Conservation (phyloP, 2,888 invertebrate species). For the Polymixis lichenea region DNA sequence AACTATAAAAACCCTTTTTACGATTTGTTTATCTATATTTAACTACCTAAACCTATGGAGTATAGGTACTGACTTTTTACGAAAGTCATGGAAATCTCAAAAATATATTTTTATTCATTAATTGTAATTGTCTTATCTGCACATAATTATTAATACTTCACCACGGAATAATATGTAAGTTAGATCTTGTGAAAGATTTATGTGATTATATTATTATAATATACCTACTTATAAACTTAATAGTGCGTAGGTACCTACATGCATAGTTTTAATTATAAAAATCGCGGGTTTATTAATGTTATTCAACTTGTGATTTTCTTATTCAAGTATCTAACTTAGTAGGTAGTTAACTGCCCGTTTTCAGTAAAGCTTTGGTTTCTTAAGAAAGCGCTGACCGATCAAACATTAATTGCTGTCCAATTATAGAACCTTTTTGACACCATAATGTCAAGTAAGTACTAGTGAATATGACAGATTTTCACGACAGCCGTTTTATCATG, state of each 20-base stretch:
- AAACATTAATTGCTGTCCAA: background rate
- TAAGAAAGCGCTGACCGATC: background rate
- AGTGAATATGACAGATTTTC: background rate
- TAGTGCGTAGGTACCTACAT: background rate
- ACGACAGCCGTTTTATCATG: background rate
- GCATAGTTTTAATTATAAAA: constrained; percentile 4
- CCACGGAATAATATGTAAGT: background rate
- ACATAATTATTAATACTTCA: background rate
- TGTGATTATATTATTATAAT: background rate
- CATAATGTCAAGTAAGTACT: background rate
- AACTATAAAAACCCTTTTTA: too few species aligned
- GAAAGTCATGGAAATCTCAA: background rate
- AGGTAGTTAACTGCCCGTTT: background rate
- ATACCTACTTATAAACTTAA: background rate
- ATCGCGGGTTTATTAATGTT: constrained; percentile 7
- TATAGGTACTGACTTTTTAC: background rate
- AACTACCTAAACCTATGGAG: too few species aligned
- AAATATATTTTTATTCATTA: background rate
- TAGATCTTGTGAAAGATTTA: background rate
- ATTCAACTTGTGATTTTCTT: background rate
- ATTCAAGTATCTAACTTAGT: background rate
- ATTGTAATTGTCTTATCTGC: background rate
- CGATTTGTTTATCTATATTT: too few species aligned
- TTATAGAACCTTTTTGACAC: background rate
- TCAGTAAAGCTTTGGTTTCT: background rate